These are phyloP conservation scores for Pseudorectes ferrugineus DNA, from an alignment of 2,113 vertebrate genomes.

Conservation along the genomic window DNA sequence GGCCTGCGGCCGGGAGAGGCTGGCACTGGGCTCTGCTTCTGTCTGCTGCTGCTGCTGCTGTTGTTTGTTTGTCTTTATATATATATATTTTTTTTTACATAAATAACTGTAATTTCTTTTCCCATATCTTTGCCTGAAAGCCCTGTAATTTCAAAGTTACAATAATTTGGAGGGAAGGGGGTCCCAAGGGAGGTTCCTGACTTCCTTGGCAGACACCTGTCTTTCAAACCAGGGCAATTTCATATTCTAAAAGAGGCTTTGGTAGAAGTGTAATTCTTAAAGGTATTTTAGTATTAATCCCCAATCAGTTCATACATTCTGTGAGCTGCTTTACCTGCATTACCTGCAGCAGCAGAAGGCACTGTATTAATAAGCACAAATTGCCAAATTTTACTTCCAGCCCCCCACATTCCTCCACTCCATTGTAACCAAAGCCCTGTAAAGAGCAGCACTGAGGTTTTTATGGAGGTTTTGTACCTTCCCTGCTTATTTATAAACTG, in stretches of 20 bases:
- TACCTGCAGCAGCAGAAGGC: neutral
- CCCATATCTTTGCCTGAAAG: neutral
- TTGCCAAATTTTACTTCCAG: neutral
- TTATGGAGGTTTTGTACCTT: neutral
- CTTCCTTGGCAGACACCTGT: neutral
- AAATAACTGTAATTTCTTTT: neutral
- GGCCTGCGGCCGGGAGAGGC: no score
- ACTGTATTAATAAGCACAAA: neutral
- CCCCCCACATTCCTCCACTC: neutral
- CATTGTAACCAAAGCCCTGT: no score
- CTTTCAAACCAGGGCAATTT: neutral
- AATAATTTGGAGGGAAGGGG: neutral
- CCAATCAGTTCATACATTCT: neutral
- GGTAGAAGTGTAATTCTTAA: neutral
- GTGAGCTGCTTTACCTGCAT: neutral
- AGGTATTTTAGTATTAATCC: neutral
- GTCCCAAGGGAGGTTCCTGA: neutral
- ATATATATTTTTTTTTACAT: neutral
- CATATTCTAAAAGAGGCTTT: neutral
- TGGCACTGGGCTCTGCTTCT: no score
- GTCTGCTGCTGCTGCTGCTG: no score
- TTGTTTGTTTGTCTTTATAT: neutral
- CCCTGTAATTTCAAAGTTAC: neutral
- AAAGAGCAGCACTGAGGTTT: neutral
- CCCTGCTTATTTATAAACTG: neutral